These are phyloP conservation scores for Ciconia boyciana DNA, from an alignment of 2,113 vertebrate species.

Conservation along the genomic window DNA sequence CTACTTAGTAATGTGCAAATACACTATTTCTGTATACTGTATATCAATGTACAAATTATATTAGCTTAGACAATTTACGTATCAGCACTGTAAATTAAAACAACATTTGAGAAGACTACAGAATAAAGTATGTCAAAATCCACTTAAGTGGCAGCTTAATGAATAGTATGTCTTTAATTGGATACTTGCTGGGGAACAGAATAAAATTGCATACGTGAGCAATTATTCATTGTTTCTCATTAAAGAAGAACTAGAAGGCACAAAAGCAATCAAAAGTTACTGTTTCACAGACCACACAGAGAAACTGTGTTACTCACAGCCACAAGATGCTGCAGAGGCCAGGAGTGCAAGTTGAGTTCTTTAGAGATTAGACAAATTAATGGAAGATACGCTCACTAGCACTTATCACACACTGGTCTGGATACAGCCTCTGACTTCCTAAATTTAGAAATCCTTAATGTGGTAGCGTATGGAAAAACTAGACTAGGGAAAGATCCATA, in stretches of 20 bases:
- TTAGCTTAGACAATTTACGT: background rate
- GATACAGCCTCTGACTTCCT: background rate
- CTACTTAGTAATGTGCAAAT: background rate
- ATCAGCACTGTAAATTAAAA: background rate
- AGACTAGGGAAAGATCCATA: background rate
- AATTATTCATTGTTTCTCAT: background rate
- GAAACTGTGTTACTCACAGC: background rate
- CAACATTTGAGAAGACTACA: background rate
- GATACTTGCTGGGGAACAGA: background rate
- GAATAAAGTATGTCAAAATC: background rate
- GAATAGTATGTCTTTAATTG: background rate
- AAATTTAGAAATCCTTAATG: background rate
- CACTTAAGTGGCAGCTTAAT: background rate
- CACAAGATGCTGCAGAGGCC: background rate
- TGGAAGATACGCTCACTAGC: background rate
- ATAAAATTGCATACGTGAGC: background rate
- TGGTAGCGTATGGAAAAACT: background rate
- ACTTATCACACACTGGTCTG: background rate
- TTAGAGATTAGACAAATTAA: background rate
- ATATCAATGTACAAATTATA: background rate
- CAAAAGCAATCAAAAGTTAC: background rate
- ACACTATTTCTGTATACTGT: background rate
- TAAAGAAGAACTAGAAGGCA: background rate
- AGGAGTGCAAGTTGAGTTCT: background rate
- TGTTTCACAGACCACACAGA: background rate